Evolutionary conservation across 2,113 vertebrate genomes (phyloP), one percentile per base, ranked within the genome.

Genomic region (Nymphicus hollandicus): DNA sequence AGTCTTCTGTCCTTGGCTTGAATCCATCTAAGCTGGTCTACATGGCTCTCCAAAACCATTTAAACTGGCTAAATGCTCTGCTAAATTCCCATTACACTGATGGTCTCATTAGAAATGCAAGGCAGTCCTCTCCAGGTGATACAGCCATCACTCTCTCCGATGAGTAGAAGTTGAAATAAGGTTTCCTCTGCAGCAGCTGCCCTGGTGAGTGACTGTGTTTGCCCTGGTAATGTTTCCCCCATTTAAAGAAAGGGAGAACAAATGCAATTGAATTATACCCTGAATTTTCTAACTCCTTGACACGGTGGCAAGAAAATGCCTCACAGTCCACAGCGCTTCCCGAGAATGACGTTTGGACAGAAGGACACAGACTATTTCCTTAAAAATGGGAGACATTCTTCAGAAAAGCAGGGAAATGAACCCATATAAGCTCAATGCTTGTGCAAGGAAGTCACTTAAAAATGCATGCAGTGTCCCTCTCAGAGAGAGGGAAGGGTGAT

Each of bases 31-130:
- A 70, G 65, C 64, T 81, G 74, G 90, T 60, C 81, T 90, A 50
- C 25, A 35, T 60, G 1, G 3, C 50, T 89, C 28, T 83, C 56
- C 76, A 63, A 91, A 94, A 88, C 68, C 86, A 96, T 83, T 97
- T 96, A 82, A 85, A 87, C 44, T 12, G 8, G 65, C 74, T 90
- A 91, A 95, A 87, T 91, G 56, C 78, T 70, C 82, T 60, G 73
- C 82, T 88, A 88, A 94, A 86, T 76, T 94, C 87, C 74, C 53
- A 89, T 82, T 74, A 70, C 31, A 2, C 72, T 46, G 91, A 71
- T 2, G 13, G 70, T 64, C 89, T 95, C 53, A 86, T 96, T 84
- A 94, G 93, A 80, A 92, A 96, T 85, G 88, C 92, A 91, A 85
- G 93, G 80, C 83, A 91, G 49, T 35, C 61, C 69, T 76, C 77